These are phyloP conservation scores for Drosophila merina DNA, from an alignment of 2,888 invertebrate species.

Conservation along the genomic window DNA sequence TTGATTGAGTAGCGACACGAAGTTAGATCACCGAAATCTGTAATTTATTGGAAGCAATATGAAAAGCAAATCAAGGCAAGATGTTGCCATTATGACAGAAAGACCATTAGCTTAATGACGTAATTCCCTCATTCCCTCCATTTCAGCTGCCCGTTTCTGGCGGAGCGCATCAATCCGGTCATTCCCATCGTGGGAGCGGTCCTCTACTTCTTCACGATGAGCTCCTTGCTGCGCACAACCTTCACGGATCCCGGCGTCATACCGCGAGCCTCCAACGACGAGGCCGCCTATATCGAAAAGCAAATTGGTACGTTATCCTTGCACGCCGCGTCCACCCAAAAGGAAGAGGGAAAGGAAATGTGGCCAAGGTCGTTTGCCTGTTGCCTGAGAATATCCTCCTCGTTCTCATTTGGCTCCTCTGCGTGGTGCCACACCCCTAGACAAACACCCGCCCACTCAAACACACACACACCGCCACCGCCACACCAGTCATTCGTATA, in stretches of 20 bases:
- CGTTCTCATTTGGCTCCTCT: neutral
- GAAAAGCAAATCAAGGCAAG: constrained; percentile 11
- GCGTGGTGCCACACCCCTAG: constrained; percentile 12
- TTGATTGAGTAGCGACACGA: neutral
- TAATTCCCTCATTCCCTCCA: constrained; percentile 24
- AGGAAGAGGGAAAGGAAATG: constrained; percentile 40
- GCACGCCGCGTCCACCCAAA: constrained; percentile 45
- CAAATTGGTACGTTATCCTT: constrained; percentile 89
- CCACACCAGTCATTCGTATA: constrained; percentile 42
- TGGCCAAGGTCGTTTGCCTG: constrained; percentile 75
- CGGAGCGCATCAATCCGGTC: constrained; percentile 93
- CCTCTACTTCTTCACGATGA: constrained; percentile 96
- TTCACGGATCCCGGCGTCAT: constrained; percentile 97
- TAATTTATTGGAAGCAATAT: constrained; percentile 7
- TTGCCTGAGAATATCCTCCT: constrained; percentile 58
- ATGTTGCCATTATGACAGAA: constrained; percentile 22
- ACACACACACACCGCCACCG: constrained; percentile 26
- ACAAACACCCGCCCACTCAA: constrained; percentile 25
- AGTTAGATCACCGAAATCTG: neutral
- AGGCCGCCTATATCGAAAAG: constrained; percentile 95
- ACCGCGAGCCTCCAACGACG: constrained; percentile 93
- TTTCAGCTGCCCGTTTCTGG: constrained; percentile 95
- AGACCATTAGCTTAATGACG: constrained; percentile 24
- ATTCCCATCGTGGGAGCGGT: constrained; percentile 96
- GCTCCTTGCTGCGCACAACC: constrained; percentile 95